Conservation (phyloP, 2,888 invertebrate genomes). For the Dichetophora obliterata region DNA sequence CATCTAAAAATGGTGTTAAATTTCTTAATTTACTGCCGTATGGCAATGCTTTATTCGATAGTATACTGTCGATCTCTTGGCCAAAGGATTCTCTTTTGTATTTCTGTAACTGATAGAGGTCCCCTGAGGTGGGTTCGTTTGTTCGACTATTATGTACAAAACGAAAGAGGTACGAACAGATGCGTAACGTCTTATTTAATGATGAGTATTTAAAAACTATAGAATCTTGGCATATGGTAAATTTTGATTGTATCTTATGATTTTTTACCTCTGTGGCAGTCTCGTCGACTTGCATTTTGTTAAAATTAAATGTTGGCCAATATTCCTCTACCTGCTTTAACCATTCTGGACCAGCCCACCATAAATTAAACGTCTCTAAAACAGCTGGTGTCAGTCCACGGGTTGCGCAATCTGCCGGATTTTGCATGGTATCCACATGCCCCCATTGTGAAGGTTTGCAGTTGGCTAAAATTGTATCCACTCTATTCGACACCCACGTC, state of each 20-base stretch:
- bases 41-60: background rate
- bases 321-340: background rate
- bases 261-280: too few species aligned
- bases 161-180: too few species aligned
- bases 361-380: background rate
- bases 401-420: constrained; percentile 25
- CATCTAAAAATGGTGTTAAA: background rate
- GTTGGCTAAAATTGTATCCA: background rate
- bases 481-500: background rate
- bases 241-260: too few species aligned
- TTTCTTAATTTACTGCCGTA: background rate
- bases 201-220: background rate
- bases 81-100: background rate
- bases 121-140: background rate
- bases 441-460: background rate
- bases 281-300: background rate
- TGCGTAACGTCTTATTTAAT: too few species aligned
- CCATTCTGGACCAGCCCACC: constrained; percentile 1
- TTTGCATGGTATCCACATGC: background rate
- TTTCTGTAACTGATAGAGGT: background rate
- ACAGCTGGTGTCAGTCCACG: constrained; percentile 3
- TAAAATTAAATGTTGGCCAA: background rate
- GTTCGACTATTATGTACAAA: too few species aligned
- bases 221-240: too few species aligned
- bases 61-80: background rate